These are phyloP conservation scores for Pelusios castaneus DNA, from an alignment of 2,113 vertebrate species.

Conservation along the genomic window DNA sequence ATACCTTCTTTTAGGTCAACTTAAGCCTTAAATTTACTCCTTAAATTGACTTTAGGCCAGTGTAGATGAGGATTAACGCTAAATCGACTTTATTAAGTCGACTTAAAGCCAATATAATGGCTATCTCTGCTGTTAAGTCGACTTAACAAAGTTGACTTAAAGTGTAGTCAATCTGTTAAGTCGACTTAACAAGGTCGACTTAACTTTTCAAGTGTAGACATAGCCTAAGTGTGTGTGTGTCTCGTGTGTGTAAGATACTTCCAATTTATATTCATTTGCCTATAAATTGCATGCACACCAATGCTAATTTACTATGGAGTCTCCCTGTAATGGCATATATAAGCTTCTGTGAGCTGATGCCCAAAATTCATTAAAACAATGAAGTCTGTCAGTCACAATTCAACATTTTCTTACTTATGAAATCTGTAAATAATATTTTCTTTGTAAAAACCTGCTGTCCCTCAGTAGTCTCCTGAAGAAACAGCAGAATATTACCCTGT, in stretches of 20 bases:
- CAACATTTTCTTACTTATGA: neutral
- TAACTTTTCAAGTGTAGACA: too few species aligned
- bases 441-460: constrained; percentile 45
- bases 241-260: neutral
- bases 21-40: too few species aligned
- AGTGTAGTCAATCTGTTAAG: too few species aligned
- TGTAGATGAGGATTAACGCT: too few species aligned
- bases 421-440: neutral
- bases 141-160: too few species aligned
- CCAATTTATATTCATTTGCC: neutral
- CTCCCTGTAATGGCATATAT: neutral
- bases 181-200: too few species aligned
- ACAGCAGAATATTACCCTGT: neutral
- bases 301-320: neutral
- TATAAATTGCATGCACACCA: neutral
- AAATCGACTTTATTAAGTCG: too few species aligned
- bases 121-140: too few species aligned
- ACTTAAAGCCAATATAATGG: too few species aligned
- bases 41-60: too few species aligned
- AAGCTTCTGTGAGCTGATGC: neutral
- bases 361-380: constrained; percentile 25
- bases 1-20: too few species aligned
- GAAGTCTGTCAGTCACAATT: neutral
- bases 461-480: constrained; percentile 16
- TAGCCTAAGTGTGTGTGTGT: too few species aligned